These are phyloP conservation scores for Sylvietta virens DNA, from an alignment of 2,113 vertebrate genomes.

Conservation along the genomic window DNA sequence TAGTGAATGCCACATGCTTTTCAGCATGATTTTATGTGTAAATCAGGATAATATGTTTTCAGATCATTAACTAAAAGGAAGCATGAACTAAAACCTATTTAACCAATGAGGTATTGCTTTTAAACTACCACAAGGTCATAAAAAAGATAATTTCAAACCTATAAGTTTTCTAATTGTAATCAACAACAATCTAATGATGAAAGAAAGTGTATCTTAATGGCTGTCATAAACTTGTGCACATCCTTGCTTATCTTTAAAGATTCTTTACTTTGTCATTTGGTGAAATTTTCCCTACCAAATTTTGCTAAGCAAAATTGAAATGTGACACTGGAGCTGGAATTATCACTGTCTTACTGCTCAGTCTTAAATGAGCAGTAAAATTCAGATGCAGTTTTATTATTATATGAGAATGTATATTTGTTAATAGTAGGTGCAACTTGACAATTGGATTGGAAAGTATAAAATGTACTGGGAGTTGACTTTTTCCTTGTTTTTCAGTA, in stretches of 20 bases:
- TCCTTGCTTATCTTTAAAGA: slow-evolving; percentile 44
- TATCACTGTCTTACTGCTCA: neutral
- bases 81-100: slow-evolving; percentile 86
- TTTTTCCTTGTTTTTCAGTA: neutral
- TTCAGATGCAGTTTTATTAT: neutral
- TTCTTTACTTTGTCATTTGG: neutral
- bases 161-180: slow-evolving; percentile 87
- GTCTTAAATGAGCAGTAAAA: neutral
- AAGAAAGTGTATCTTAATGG: slow-evolving; percentile 62
- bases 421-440: neutral
- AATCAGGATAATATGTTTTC: slow-evolving; percentile 90
- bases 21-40: slow-evolving; percentile 85
- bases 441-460: neutral
- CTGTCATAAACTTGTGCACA: slow-evolving; percentile 60
- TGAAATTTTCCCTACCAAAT: neutral
- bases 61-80: slow-evolving; percentile 89
- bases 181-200: slow-evolving; percentile 83
- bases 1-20: slow-evolving; percentile 80
- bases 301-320: neutral
- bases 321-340: neutral
- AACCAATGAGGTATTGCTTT: slow-evolving; percentile 88
- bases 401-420: neutral
- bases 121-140: slow-evolving; percentile 85
- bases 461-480: neutral
- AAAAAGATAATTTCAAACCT: slow-evolving; percentile 86